These are phyloP conservation scores for Cladorhizidae sp. DNA, from an alignment of 37 sponge, comb jelly and placozoan genomes.

Conservation along the genomic window DNA sequence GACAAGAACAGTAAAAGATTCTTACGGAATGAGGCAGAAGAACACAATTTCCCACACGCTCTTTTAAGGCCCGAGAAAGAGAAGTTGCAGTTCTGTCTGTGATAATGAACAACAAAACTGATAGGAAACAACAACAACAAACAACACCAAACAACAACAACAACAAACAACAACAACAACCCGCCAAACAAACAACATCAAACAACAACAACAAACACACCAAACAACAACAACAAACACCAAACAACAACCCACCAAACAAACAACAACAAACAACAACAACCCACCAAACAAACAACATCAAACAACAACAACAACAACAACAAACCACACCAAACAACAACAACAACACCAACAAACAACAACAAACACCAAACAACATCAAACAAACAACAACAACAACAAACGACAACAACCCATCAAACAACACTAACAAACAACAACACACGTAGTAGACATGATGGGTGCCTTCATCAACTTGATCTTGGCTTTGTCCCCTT, in stretches of 20 bases:
- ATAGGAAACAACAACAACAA: neutral
- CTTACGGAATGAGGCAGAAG: neutral
- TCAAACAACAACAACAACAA: neutral
- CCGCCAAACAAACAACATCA: neutral
- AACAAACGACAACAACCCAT: neutral
- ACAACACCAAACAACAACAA: too few relatives aligned
- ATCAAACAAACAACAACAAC: neutral
- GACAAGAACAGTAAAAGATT: too few relatives aligned
- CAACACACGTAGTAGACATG: neutral
- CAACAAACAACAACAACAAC: neutral
- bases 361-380: neutral
- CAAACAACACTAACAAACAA: neutral
- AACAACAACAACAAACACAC: neutral
- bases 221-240: neutral
- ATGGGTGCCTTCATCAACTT: neutral
- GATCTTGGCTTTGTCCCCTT: conserved; percentile 35
- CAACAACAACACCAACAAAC: neutral
- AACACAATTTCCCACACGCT: neutral
- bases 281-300: neutral
- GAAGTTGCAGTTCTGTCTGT: conserved; percentile 62
- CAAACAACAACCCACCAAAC: neutral
- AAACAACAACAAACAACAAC: neutral
- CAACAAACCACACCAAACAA: neutral
- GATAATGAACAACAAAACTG: neutral
- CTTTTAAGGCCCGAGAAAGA: conserved; percentile 83